Base-by-base conservation (phyloP, 1,140 invertebrate species). In the Macrostomum lignano region DNA sequence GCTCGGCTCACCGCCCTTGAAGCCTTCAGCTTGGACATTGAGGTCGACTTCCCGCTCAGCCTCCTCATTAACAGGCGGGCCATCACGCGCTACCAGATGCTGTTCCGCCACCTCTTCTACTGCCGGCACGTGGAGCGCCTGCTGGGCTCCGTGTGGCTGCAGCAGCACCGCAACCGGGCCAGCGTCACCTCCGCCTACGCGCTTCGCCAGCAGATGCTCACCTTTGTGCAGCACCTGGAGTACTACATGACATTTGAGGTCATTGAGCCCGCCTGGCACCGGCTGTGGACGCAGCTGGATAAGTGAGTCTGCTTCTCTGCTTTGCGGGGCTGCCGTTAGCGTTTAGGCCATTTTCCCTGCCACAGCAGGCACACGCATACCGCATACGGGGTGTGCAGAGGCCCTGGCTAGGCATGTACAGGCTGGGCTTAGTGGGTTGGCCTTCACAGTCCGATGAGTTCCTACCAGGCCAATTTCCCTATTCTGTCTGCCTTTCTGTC, bases 241-340 rank as follows among this genome's bases (percentile, higher is more conserved):
- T 91, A 93, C 61, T 91, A 93, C 52, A 88, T 91, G 75, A 84
- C 79, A 66, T 73, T 88, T 36, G 84, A 93, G 65, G 81, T 63
- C 4, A 77, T 94, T 42, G 82, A 93, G 52, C 79, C 79, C 11
- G 75, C 76, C 51, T 94, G 82, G 81, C 67, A 73, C 43, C 66
- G 67, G 15, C 84, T 93, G 47, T 65, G 79, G 36, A 65, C 68
- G 31, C 75, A 74, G 49, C 72, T 91, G 57, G 64, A 68, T 34
- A n/a, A n/a, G n/a, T n/a, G n/a, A n/a, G n/a, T n/a, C n/a, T n/a
- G n/a, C n/a, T n/a, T n/a, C n/a, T n/a, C n/a, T n/a, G n/a, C n/a
- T n/a, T n/a, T n/a, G n/a, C n/a, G n/a, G n/a, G n/a, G n/a, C n/a
- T n/a, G n/a, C n/a, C n/a, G n/a, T n/a, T n/a, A n/a, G n/a, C n/a